phyloP scores from a whole-genome alignment of 2,797 vertebrate species.

The Aeoliscus strigatus region DNA sequence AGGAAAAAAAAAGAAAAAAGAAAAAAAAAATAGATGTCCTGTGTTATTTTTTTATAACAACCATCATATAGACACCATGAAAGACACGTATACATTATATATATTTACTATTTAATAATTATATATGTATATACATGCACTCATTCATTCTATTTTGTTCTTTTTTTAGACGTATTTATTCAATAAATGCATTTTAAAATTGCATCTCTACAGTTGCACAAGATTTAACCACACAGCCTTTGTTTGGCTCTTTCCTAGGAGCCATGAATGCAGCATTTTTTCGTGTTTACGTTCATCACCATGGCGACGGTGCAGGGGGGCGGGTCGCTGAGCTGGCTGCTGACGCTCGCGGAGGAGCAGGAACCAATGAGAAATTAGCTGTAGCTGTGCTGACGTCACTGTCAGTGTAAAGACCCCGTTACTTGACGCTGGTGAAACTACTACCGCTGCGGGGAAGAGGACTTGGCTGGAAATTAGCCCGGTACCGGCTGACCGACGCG shows the following conservation, averaged over 20 bases:
- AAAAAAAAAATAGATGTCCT: too few relatives aligned
- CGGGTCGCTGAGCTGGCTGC: background rate
- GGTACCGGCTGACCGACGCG: slow-evolving; percentile 7
- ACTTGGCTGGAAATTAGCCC: slow-evolving; percentile 22
- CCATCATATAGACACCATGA: too few relatives aligned
- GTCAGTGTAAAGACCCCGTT: slow-evolving; percentile 74
- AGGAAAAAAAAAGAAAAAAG: too few relatives aligned
- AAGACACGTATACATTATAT: too few relatives aligned
- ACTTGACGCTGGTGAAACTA: slow-evolving; percentile 51
- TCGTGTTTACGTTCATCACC: slow-evolving; percentile 73
- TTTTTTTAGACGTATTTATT: too few relatives aligned
- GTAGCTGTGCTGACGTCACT: slow-evolving; percentile 64
- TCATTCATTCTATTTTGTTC: too few relatives aligned
- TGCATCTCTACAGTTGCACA: too few relatives aligned
- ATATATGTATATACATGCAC: too few relatives aligned
- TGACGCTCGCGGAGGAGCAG: slow-evolving; percentile 44
- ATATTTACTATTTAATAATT: too few relatives aligned
- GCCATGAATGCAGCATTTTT: slow-evolving; percentile 16
- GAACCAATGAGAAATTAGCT: slow-evolving; percentile 57
- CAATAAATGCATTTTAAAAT: too few relatives aligned
- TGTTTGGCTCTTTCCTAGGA: slow-evolving; percentile 4
- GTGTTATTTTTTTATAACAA: too few relatives aligned
- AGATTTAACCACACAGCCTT: background rate
- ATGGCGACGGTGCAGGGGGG: slow-evolving; percentile 63
- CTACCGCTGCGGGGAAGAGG: slow-evolving; percentile 35